phyloP scores from a whole-genome alignment of 1,140 invertebrate species.

The Drosophila bocki region DNA sequence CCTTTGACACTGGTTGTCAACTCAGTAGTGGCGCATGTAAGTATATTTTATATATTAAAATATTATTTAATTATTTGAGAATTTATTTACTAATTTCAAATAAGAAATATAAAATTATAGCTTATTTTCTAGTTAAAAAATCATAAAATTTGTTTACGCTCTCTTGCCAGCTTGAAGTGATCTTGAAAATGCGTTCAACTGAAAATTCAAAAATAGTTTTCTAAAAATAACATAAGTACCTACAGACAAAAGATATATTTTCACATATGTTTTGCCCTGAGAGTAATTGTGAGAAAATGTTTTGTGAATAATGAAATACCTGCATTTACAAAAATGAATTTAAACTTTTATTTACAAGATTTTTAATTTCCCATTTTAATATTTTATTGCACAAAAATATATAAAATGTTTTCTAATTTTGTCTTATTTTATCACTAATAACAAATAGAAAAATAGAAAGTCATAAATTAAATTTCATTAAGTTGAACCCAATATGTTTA shows the following conservation, averaged over 20 bases:
- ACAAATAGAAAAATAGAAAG: background rate
- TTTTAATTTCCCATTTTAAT: too few relatives aligned
- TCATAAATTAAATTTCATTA: background rate
- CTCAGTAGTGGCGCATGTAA: slow-evolving; percentile 88
- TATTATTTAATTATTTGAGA: background rate
- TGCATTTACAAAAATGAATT: background rate
- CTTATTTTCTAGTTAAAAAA: background rate
- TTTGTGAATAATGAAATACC: background rate
- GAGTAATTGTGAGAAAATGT: background rate
- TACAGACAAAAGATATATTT: slow-evolving; percentile 17
- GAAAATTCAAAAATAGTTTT: slow-evolving; percentile 27
- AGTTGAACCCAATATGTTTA: background rate
- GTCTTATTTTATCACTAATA: too few relatives aligned
- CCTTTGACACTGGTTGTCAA: slow-evolving; percentile 91
- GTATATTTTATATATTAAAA: slow-evolving; percentile 36
- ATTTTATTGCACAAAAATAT: too few relatives aligned
- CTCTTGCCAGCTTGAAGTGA: slow-evolving; percentile 14
- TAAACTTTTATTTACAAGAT: background rate
- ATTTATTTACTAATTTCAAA: background rate
- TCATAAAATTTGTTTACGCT: slow-evolving; percentile 1
- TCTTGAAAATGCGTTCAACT: slow-evolving; percentile 20
- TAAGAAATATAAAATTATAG: background rate
- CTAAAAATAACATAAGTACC: slow-evolving; percentile 18
- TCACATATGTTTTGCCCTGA: background rate
- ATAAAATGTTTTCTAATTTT: too few relatives aligned